Base-by-base conservation (phyloP, 2,113 vertebrate species). In the Phalacrocorax aristotelis region DNA sequence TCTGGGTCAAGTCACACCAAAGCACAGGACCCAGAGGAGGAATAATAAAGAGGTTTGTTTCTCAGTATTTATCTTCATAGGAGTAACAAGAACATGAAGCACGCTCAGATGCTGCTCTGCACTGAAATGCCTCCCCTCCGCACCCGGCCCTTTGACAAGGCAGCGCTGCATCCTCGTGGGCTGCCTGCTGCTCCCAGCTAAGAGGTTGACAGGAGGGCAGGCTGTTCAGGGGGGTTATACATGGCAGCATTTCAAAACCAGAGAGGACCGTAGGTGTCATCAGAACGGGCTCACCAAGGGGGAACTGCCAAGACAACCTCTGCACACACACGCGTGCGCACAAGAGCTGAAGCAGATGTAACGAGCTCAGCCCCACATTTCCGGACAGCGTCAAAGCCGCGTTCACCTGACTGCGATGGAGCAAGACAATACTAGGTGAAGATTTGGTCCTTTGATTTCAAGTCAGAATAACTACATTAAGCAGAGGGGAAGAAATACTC, bases 81-180 rank as follows among this genome's bases (percentile, higher is more conserved):
- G 69, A 69, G 55, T 40, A 84, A 72, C 20, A 83, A 21, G 75
- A 52, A 25, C 49, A 38, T 1, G 9, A 27, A 21, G 21, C 4
- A 9, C 0, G 8, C 40, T 44, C 10, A 27, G 70, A 34, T 0
- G 5, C 55, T 52, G 57, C 54, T 60, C 54, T 44, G 22, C 5
- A 30, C 76, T 3, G 2, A 87, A 64, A 82, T 9, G 42, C 13
- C 34, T 26, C 11, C 22, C 36, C 30, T 71, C 49, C 36, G 1
- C 2, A 34, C 7, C 20, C 40, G 10, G 23, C 36, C 48, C 46
- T 72, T 52, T 7, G 42, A 23, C 21, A 10, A 32, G 72, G 87
- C 44, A 86, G 66, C 1, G 0, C 49, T 2, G 2, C 30, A 44
- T 20, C 44, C 29, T 49, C 10, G 3, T 0, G 1, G n/a, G 32